phyloP scores from a whole-genome alignment of 2,113 vertebrate genomes.

The Sinocyclocheilus rhinocerous region DNA sequence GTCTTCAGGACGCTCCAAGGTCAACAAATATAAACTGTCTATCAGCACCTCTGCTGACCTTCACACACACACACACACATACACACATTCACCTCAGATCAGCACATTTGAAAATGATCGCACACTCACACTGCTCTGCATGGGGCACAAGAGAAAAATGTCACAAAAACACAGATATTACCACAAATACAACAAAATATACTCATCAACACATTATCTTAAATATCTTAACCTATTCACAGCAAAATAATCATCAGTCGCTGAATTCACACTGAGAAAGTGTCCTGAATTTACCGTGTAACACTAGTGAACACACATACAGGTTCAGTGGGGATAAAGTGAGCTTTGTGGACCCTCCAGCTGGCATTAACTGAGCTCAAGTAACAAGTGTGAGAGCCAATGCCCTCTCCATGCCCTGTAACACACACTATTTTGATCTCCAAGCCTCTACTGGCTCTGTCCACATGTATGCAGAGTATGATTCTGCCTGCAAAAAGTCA shows the following conservation, averaged over 20 bases:
- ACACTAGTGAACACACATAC: constrained; percentile 47
- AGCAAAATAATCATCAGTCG: neutral
- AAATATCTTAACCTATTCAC: neutral
- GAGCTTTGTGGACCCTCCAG: constrained; percentile 68
- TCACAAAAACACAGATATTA: neutral
- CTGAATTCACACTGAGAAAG: constrained; percentile 7
- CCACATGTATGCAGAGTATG: neutral
- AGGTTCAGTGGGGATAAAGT: constrained; percentile 72
- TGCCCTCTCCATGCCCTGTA: constrained; percentile 45
- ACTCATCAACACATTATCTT: neutral
- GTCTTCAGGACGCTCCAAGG: constrained; percentile 68
- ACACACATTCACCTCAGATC: constrained; percentile 39
- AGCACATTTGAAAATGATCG: constrained; percentile 34
- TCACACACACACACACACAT: constrained; percentile 20
- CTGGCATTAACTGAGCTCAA: constrained; percentile 63
- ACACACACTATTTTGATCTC: constrained; percentile 23
- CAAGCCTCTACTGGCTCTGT: constrained; percentile 7
- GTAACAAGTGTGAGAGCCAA: constrained; percentile 75
- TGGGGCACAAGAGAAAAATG: neutral
- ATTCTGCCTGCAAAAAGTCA: neutral
- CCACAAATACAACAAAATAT: neutral
- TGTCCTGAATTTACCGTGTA: constrained; percentile 19
- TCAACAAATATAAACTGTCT: constrained; percentile 61
- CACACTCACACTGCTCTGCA: constrained; percentile 17
- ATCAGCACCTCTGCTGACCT: constrained; percentile 63